A percentile compares a stretch with the other conserved stretches of the same genome.
Evolutionary conservation across 1,140 invertebrate species (phyloP).

Genomic region (Marisa cornuarietis): DNA sequence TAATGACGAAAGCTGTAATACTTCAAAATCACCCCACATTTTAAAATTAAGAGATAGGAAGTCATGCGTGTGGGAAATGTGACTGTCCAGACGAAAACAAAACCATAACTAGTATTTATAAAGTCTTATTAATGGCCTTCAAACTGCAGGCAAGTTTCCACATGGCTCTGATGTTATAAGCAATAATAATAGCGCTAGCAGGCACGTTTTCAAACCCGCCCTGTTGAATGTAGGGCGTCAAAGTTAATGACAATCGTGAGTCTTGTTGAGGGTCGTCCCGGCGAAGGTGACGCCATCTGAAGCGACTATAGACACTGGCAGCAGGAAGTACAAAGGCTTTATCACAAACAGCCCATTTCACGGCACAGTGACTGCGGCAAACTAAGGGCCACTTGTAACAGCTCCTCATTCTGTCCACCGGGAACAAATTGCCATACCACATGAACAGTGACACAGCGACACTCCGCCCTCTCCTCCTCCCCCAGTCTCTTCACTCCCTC

Average conservation of each 20-base stretch:
- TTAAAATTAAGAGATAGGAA: too few species aligned
- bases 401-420: too few species aligned
- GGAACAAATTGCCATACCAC: background rate
- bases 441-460: constrained; percentile 8
- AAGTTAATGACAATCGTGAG: background rate
- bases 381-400: too few species aligned
- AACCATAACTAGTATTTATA: background rate
- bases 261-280: background rate
- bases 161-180: background rate
- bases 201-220: too few species aligned
- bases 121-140: background rate
- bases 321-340: background rate
- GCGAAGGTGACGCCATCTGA: background rate
- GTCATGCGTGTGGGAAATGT: too few species aligned
- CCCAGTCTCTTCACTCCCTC: too few species aligned
- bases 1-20: too few species aligned
- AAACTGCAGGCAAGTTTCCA: background rate
- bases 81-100: background rate
- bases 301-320: background rate
- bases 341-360: background rate
- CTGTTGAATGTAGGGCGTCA: background rate
- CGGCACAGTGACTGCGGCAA: too few species aligned
- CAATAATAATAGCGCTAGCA: background rate
- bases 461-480: too few species aligned
- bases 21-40: too few species aligned